phyloP scores from a whole-genome alignment of 2,888 invertebrate species.

The Pterobdella sp. region DNA sequence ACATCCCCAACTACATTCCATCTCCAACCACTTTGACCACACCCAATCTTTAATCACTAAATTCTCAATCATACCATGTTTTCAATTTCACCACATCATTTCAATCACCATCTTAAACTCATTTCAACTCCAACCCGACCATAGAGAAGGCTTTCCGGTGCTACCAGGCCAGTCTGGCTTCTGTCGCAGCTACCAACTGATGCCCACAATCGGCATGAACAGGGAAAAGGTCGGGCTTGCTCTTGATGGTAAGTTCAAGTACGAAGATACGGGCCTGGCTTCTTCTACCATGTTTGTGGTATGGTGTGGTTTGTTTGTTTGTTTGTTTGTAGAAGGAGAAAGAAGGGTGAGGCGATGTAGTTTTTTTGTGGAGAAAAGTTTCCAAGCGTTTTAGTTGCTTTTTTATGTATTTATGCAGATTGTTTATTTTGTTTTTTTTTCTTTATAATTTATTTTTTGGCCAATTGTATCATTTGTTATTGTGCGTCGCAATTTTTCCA shows the following conservation, averaged over 20 bases:
- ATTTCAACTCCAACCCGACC: background rate
- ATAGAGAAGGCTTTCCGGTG: slow-evolving; percentile 25
- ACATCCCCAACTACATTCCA: background rate
- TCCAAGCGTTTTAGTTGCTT: background rate
- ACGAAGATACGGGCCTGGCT: slow-evolving; percentile 26
- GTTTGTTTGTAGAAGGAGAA: slow-evolving; percentile 2
- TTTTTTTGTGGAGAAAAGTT: too few relatives aligned
- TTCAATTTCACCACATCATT: background rate
- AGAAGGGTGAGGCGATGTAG: too few relatives aligned
- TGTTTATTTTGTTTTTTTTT: background rate
- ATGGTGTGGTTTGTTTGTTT: background rate
- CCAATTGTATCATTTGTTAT: background rate
- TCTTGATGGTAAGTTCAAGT: slow-evolving; percentile 25
- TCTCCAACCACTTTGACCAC: background rate
- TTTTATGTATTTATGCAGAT: background rate
- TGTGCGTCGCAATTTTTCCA: too few relatives aligned
- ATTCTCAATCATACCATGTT: background rate
- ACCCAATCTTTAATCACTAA: background rate
- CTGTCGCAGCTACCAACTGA: slow-evolving; percentile 22
- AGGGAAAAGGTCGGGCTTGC: slow-evolving; percentile 24
- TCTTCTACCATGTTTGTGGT: slow-evolving; percentile 24
- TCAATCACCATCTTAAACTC: background rate
- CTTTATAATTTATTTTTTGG: background rate
- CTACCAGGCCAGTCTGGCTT: slow-evolving; percentile 20
- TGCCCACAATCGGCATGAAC: slow-evolving; percentile 23